These are phyloP conservation scores for Rhea americana DNA, from an alignment of 2,113 vertebrate genomes.

Conservation along the genomic window DNA sequence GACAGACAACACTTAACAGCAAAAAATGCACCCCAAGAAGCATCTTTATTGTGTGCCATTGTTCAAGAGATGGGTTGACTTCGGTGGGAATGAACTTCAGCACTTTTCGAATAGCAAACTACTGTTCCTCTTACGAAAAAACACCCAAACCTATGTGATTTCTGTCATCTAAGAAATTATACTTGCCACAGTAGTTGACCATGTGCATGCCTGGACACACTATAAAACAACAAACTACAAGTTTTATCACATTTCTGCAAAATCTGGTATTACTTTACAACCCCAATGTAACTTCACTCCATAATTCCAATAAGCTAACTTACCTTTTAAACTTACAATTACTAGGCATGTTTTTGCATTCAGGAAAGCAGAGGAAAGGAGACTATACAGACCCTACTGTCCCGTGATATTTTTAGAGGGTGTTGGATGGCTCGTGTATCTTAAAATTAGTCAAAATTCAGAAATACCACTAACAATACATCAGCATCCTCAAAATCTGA, in stretches of 20 bases:
- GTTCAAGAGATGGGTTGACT: background rate
- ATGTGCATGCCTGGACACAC: background rate
- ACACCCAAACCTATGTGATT: background rate
- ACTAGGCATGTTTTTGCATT: background rate
- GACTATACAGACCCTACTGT: background rate
- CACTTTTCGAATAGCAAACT: background rate
- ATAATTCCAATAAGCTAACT: background rate
- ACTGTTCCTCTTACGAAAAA: background rate
- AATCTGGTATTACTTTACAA: background rate
- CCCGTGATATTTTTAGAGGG: background rate
- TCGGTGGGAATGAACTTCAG: background rate
- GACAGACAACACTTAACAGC: background rate
- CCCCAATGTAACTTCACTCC: background rate
- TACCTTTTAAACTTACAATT: background rate
- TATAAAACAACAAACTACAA: background rate
- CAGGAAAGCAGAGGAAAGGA: background rate
- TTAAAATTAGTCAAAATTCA: background rate
- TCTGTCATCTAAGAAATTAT: background rate
- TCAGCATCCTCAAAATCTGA: background rate
- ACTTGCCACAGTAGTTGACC: background rate
- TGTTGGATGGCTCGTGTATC: background rate
- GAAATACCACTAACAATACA: background rate
- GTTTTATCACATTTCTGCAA: background rate
- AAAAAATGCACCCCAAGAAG: background rate
- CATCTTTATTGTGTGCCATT: fast-evolving